Evolutionary conservation across 1,140 invertebrate genomes (phyloP), one percentile per base, ranked within the genome.

Genomic region (Laodelphax striatellus): DNA sequence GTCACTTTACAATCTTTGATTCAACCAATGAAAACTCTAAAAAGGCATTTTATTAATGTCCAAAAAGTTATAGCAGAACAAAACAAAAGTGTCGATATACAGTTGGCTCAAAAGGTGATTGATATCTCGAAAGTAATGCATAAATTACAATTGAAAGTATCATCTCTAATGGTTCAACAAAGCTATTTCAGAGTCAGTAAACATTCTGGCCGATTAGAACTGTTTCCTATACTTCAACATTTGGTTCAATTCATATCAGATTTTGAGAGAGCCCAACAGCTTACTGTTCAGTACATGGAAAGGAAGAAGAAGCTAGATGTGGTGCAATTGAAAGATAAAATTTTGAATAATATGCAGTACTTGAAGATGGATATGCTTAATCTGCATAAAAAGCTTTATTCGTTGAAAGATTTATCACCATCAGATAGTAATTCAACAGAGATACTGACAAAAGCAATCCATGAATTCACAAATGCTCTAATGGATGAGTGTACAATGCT

Each of bases 1-100:
- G 55, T 60, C 11, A 66, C 63, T 3, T 46, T 69, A 21, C 62
- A 69, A 50, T 66, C 64, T 0, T 42, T 69, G 31, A 54, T 67
- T 3, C 63, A 66, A 28, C 67, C 67, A 16, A 57, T 69, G 54
- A 60, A 67, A 58, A 24, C 56, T 42, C 41, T 67, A 13, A 59
- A 61, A 28, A 62, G 44, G 24, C 64, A 63, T 22, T 62, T 67
- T 22, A 11, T 57, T 5, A 57, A 58, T 44, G 50, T 61, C 13
- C 38, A 57, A 43, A 55, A 50, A 16, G 17, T 55, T 19, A 55
- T 55, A 14, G 43, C 41, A 4, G 58, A 55, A 5, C 34, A 55
- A 28, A 42, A 57, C 28, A 34, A 57, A 34, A 42, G 55, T 57
- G 53, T 28, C 9, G 53, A 55, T 21, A 34, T 34, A 21, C 21